These are phyloP conservation scores for Mesembrinibis cayennensis DNA, from an alignment of 2,113 vertebrate species.

Conservation along the genomic window DNA sequence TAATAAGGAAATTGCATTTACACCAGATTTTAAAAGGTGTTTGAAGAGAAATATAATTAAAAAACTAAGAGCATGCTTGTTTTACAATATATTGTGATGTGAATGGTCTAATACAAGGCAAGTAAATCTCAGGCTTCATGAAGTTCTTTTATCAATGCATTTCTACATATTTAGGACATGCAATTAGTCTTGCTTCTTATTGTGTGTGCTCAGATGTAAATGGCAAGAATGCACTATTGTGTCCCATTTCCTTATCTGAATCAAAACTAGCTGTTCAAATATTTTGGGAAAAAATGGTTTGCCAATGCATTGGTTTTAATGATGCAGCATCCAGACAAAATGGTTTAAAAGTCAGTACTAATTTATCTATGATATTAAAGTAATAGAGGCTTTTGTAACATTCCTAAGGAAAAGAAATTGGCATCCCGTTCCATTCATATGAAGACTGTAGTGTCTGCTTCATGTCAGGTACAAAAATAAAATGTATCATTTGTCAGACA, in stretches of 20 bases:
- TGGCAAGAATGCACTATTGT: neutral
- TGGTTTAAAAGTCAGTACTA: neutral
- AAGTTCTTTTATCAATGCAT: accelerated
- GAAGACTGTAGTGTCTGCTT: neutral
- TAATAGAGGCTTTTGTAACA: neutral
- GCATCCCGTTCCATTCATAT: neutral
- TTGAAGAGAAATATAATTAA: neutral
- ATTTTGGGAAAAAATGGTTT: neutral
- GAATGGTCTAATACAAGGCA: neutral
- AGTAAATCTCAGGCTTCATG: neutral
- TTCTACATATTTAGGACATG: neutral
- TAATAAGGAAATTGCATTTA: neutral
- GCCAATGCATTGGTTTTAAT: neutral
- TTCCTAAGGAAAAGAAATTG: neutral
- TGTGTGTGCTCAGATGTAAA: neutral
- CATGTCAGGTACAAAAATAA: neutral
- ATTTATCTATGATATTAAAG: neutral
- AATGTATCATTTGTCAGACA: neutral
- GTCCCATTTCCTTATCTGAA: neutral
- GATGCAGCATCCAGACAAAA: neutral
- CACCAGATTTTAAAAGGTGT: neutral
- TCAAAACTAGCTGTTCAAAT: neutral
- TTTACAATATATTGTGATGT: neutral
- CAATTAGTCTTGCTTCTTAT: neutral
- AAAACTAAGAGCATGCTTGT: neutral